Conservation (phyloP, 2,113 vertebrate species). For the Nothoprocta perdicaria region DNA sequence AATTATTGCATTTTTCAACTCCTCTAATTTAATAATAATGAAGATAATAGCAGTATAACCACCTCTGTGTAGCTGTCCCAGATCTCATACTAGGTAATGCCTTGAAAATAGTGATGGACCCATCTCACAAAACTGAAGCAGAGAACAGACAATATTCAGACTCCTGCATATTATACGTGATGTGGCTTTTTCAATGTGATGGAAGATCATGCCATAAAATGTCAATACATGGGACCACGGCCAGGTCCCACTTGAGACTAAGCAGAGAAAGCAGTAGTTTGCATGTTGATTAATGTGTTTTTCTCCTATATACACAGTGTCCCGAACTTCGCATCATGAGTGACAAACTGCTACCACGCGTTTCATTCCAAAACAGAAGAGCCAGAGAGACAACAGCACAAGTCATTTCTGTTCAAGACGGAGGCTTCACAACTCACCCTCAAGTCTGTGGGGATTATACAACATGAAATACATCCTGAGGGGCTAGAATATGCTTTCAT, state of each 20-base stretch:
- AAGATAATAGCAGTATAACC: too few relatives aligned
- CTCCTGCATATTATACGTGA: neutral
- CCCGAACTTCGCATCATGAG: neutral
- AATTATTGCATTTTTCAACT: rapidly evolving
- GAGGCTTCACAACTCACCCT: constrained; percentile 17
- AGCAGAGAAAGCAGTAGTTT: neutral
- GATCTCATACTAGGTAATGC: neutral
- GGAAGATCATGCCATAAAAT: neutral
- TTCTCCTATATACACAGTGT: neutral
- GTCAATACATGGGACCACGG: neutral
- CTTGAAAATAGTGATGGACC: neutral
- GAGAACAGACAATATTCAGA: neutral
- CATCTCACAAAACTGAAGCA: neutral
- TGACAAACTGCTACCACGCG: neutral
- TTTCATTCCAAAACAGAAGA: neutral
- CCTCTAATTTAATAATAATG: neutral
- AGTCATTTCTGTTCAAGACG: constrained; percentile 15
- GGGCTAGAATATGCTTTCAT: constrained; percentile 25
- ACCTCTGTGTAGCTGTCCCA: neutral
- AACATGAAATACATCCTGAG: constrained; percentile 1
- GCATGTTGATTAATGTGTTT: neutral
- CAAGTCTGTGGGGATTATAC: neutral
- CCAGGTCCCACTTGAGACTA: neutral
- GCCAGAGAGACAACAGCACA: neutral
- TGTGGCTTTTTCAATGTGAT: neutral